A percentile compares a stretch with the other conserved stretches of the same genome.
These are phyloP conservation scores for Pocillopora damicornis DNA, from an alignment of 64 coral and sea anemone species.

Conservation along the genomic window DNA sequence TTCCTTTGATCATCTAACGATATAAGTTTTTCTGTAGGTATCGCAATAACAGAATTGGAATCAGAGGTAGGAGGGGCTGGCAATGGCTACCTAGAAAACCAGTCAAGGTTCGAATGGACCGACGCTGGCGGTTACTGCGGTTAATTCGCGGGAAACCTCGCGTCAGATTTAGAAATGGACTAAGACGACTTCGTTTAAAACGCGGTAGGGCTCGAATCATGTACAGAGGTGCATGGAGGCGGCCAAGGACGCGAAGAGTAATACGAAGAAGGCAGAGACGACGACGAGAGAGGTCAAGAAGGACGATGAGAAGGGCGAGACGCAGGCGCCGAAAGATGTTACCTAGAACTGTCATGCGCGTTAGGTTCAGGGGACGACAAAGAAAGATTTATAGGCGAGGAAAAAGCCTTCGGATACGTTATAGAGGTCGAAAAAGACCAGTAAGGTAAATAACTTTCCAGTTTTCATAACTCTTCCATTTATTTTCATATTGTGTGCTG, in stretches of 20 bases:
- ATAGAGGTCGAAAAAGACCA: neutral
- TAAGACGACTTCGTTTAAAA: neutral
- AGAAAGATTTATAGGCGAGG: constrained; percentile 1
- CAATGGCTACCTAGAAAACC: neutral
- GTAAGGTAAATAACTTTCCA: neutral
- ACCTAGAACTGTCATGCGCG: neutral
- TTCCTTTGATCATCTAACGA: neutral
- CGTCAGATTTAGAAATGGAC: neutral
- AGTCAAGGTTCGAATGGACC: constrained; percentile 1
- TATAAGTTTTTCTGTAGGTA: neutral
- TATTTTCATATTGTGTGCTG: too few species aligned
- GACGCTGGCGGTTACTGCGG: neutral
- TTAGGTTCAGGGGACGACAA: neutral
- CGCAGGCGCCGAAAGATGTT: neutral
- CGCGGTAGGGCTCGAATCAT: neutral
- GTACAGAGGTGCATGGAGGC: neutral
- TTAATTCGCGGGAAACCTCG: neutral
- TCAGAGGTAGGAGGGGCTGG: neutral
- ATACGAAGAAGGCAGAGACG: constrained; percentile 7
- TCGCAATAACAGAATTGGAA: neutral
- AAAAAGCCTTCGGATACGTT: neutral
- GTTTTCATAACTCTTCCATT: neutral
- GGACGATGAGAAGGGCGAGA: constrained; percentile 19
- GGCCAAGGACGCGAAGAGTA: neutral
- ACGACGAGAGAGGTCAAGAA: neutral